Percentiles rank a stretch among this genome's conserved stretches.
Conservation (phyloP, 2,797 vertebrate genomes). For the Halcyon badia region DNA sequence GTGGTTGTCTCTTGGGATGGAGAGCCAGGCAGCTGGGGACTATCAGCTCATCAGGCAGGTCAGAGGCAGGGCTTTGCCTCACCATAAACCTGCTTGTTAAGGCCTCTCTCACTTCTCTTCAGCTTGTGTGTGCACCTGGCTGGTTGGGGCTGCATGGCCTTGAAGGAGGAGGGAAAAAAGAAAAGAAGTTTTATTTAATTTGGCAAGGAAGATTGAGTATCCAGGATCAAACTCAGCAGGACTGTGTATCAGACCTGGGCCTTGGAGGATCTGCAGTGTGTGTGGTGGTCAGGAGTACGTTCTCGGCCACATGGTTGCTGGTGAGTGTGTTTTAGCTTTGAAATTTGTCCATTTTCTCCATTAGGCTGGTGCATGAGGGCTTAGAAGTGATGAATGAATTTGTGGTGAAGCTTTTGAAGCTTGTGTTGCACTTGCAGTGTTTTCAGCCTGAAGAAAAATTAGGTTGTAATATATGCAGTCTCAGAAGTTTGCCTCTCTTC, state of each 20-base stretch:
- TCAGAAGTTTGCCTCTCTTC: neutral
- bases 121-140: neutral
- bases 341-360: neutral
- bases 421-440: neutral
- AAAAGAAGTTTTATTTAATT: slow-evolving; percentile 28
- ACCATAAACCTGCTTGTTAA: neutral
- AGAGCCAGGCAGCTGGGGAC: neutral
- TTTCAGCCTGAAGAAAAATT: neutral
- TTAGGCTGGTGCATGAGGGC: accelerated
- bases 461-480: neutral
- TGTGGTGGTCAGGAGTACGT: neutral
- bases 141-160: neutral
- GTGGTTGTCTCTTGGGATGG: neutral
- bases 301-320: neutral
- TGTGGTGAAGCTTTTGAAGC: neutral
- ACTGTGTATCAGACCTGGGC: neutral
- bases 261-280: accelerated
- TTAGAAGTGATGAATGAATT: neutral
- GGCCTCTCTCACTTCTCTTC: neutral
- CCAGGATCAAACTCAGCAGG: neutral
- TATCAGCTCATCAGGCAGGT: neutral
- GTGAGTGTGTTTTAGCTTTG: neutral
- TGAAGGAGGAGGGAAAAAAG: neutral
- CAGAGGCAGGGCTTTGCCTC: neutral
- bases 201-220: neutral